Evolutionary conservation across 2,797 vertebrate genomes (phyloP).

Genomic region (Acipenser transmontanus): DNA sequence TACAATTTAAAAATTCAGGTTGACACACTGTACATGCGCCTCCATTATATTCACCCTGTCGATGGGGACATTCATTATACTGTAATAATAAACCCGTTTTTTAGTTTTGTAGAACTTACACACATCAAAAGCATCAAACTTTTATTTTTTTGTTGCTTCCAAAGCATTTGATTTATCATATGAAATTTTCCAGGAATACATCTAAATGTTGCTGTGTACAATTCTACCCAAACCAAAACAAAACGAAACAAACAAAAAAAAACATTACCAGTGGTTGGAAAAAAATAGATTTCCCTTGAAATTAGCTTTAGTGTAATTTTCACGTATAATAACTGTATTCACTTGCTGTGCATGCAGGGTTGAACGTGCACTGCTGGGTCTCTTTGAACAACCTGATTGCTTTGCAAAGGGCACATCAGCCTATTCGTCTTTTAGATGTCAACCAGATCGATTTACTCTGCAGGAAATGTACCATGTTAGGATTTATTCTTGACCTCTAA

Average conservation of each 20-base stretch:
- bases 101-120: too few relatives aligned
- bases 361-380: background rate
- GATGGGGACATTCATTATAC: too few relatives aligned
- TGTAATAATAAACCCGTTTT: too few relatives aligned
- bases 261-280: background rate
- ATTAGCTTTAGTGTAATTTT: slow-evolving; percentile 9
- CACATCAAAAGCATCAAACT: too few relatives aligned
- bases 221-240: too few relatives aligned
- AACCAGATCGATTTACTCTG: background rate
- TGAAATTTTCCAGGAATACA: slow-evolving; percentile 32
- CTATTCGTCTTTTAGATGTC: background rate
- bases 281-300: slow-evolving; percentile 7
- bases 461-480: slow-evolving; percentile 23
- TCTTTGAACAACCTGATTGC: background rate
- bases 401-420: background rate
- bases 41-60: too few relatives aligned
- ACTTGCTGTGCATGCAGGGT: background rate
- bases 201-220: slow-evolving; percentile 14
- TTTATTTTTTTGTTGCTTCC: slow-evolving; percentile 18
- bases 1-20: too few relatives aligned
- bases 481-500: slow-evolving; percentile 36
- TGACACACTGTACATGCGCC: too few relatives aligned
- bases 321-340: slow-evolving; percentile 10
- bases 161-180: slow-evolving; percentile 34
- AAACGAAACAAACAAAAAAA: background rate